Percentiles rank a stretch among this genome's conserved stretches.
These are phyloP conservation scores for Hemiscyllium ocellatum DNA, from an alignment of 2,113 vertebrate genomes.

Conservation along the genomic window DNA sequence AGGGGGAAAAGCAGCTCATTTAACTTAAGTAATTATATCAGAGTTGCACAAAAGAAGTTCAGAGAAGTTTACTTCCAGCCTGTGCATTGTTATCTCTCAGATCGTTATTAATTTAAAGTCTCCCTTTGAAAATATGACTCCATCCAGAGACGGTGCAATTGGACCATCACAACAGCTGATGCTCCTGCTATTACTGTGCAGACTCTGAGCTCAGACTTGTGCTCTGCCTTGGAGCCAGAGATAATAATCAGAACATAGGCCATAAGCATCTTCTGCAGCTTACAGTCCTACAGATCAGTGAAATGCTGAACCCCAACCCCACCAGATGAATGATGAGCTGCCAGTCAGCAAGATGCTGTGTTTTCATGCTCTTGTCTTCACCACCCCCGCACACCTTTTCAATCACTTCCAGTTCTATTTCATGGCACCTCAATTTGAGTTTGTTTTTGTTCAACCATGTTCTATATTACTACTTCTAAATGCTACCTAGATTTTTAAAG, in stretches of 20 bases:
- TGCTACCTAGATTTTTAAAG: neutral
- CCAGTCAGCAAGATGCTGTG: neutral
- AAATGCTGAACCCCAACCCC: neutral
- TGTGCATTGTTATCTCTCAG: no score
- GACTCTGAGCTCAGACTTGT: no score
- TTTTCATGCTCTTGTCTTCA: neutral
- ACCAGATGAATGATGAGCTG: neutral
- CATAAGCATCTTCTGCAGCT: neutral
- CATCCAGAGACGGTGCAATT: no score
- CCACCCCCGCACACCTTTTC: no score
- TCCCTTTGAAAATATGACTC: no score
- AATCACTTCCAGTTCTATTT: neutral
- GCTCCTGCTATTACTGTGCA: no score
- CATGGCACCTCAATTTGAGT: neutral
- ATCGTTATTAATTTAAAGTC: no score
- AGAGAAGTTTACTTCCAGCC: no score
- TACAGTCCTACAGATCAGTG: neutral
- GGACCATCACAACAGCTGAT: no score
- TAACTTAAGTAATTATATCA: no score
- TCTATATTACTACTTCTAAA: neutral
- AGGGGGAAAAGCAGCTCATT: neutral
- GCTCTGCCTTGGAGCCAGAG: neutral
- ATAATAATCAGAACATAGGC: neutral
- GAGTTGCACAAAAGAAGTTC: no score
- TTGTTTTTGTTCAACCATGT: neutral